Percentiles rank a stretch among this genome's conserved stretches.
These are phyloP conservation scores for Dendrolimus pini DNA, from an alignment of 2,888 invertebrate species.

Conservation along the genomic window DNA sequence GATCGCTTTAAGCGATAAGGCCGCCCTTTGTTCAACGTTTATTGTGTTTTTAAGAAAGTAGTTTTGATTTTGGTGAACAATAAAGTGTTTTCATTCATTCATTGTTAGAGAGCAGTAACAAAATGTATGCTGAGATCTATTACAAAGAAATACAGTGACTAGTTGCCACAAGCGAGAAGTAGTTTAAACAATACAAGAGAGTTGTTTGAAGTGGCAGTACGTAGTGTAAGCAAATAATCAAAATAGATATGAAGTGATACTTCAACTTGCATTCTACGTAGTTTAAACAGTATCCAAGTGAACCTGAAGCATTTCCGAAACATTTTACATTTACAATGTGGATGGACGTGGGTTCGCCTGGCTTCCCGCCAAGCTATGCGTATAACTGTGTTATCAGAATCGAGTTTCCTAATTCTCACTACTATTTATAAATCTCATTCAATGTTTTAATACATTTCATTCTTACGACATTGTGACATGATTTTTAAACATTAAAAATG, in stretches of 20 bases:
- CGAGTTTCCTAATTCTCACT: background rate
- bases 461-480: background rate
- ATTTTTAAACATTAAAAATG: background rate
- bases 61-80: too few species aligned
- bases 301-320: background rate
- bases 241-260: background rate
- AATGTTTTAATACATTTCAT: background rate
- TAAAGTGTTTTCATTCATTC: too few species aligned
- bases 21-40: too few species aligned
- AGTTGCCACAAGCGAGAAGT: too few species aligned
- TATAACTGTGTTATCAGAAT: background rate
- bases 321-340: background rate
- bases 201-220: too few species aligned
- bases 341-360: background rate
- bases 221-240: too few species aligned
- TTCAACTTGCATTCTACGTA: background rate
- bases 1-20: too few species aligned
- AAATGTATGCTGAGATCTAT: too few species aligned
- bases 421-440: background rate
- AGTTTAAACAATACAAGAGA: too few species aligned
- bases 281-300: background rate
- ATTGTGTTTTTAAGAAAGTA: too few species aligned
- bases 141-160: too few species aligned
- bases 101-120: too few species aligned
- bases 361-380: background rate